These are phyloP conservation scores for Clitarchus hookeri DNA, from an alignment of 2,888 invertebrate species.

Conservation along the genomic window DNA sequence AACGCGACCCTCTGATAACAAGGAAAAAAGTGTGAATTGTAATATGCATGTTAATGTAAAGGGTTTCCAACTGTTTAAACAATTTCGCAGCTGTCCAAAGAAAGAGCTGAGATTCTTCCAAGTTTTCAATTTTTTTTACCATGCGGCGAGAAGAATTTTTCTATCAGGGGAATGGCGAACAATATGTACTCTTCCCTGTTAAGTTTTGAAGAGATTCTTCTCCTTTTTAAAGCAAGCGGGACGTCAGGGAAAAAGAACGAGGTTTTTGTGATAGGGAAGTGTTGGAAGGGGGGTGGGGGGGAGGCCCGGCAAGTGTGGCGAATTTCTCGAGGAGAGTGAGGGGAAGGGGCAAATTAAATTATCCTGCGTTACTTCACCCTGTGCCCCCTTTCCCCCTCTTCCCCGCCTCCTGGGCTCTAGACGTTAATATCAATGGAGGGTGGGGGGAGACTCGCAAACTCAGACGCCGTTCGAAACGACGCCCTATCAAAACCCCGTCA, in stretches of 20 bases:
- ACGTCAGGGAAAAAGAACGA: background rate
- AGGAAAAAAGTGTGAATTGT: too few relatives aligned
- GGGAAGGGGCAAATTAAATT: background rate
- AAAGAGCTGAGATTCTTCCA: too few relatives aligned
- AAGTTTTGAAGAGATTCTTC: background rate
- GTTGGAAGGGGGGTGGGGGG: too few relatives aligned
- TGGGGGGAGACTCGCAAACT: too few relatives aligned
- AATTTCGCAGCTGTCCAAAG: too few relatives aligned
- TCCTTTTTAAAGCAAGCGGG: background rate
- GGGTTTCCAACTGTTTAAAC: too few relatives aligned
- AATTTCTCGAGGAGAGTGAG: background rate
- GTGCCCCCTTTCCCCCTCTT: background rate
- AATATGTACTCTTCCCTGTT: background rate
- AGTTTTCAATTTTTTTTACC: background rate
- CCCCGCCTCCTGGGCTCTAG: background rate
- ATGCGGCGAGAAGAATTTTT: background rate
- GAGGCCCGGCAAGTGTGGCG: background rate
- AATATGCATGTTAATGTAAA: too few relatives aligned
- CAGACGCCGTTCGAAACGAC: too few relatives aligned
- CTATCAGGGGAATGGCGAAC: background rate
- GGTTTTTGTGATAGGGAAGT: too few relatives aligned
- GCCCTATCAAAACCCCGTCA: constrained; percentile 4
- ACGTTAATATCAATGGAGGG: background rate
- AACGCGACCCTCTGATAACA: too few relatives aligned
- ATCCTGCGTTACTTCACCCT: constrained; percentile 6